Evolutionary conservation across 2,113 vertebrate genomes (phyloP).

Genomic region (Scatophagus argus): DNA sequence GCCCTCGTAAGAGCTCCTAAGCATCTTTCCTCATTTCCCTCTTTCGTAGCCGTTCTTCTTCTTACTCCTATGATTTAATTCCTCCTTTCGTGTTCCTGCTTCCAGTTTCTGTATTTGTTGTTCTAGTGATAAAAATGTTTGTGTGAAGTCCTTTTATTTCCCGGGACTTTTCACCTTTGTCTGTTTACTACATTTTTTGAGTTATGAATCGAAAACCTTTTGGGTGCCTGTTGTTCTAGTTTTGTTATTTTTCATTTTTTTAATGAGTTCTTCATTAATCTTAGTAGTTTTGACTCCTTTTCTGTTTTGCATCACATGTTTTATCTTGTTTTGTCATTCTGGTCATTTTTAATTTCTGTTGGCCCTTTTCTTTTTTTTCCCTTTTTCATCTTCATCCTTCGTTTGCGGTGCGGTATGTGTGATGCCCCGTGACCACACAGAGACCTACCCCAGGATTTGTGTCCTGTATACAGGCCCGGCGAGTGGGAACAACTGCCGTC

Average conservation of each 20-base stretch:
- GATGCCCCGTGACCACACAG: slow-evolving; percentile 87
- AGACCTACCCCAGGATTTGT: slow-evolving; percentile 99
- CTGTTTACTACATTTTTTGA: background rate
- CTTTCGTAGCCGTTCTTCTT: background rate
- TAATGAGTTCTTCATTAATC: slow-evolving; percentile 13
- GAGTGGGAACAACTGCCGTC: slow-evolving; percentile 98
- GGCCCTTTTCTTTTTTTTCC: slow-evolving; percentile 55
- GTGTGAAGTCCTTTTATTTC: background rate
- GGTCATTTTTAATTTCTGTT: slow-evolving; percentile 66
- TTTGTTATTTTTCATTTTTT: slow-evolving; percentile 27
- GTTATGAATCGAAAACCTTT: background rate
- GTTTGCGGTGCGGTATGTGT: slow-evolving; percentile 59
- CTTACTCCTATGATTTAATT: background rate
- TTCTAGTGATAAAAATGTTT: background rate
- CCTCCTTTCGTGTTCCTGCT: slow-evolving; percentile 20
- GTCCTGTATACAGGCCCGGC: slow-evolving; percentile 99
- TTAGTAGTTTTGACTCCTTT: slow-evolving; percentile 16
- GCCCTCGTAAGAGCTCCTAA: slow-evolving; percentile 91
- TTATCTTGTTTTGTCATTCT: slow-evolving; percentile 53
- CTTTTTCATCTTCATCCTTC: slow-evolving; percentile 30
- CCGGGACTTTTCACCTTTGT: background rate
- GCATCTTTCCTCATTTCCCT: background rate
- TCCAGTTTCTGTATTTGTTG: slow-evolving; percentile 16
- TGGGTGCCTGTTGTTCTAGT: background rate
- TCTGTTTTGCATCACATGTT: slow-evolving; percentile 37